phyloP scores from a whole-genome alignment of 2,797 vertebrate genomes.

The Perodicticus potto region DNA sequence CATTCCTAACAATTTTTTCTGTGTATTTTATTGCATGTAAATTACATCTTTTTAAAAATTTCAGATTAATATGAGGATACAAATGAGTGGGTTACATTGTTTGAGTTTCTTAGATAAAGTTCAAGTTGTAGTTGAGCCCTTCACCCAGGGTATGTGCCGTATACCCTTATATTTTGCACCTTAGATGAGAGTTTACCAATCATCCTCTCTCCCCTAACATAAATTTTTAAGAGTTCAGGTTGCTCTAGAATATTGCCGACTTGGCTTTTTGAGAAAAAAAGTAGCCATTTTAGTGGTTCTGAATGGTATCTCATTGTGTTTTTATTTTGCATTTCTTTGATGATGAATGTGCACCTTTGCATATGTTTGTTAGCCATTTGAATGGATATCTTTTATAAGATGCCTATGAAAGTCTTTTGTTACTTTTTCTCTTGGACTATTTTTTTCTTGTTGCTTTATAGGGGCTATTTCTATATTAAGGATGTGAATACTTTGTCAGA shows the following conservation, averaged over 20 bases:
- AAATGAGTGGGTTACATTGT: too few species aligned
- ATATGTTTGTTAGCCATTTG: neutral
- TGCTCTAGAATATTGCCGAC: slow-evolving; percentile 30
- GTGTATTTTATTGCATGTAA: too few species aligned
- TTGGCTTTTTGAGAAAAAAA: neutral
- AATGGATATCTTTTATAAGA: slow-evolving; percentile 6
- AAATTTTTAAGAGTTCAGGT: slow-evolving; percentile 1
- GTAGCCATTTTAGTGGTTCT: neutral
- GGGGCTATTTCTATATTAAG: slow-evolving; percentile 22
- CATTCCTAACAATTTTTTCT: neutral
- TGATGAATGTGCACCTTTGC: neutral
- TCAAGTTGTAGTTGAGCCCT: too few species aligned
- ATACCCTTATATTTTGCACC: too few species aligned
- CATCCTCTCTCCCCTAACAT: too few species aligned
- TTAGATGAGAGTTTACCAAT: too few species aligned
- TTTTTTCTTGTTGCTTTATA: slow-evolving; percentile 16
- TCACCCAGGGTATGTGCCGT: too few species aligned
- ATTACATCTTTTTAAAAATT: too few species aligned
- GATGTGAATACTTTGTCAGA: neutral
- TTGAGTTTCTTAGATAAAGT: too few species aligned
- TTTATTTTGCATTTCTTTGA: slow-evolving; percentile 41
- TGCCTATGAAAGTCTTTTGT: neutral
- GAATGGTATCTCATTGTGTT: neutral
- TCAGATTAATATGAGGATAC: too few species aligned
- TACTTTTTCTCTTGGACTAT: neutral